Evolutionary conservation across 2,113 vertebrate species (phyloP).

Genomic region (Entomyzon cyanotis): DNA sequence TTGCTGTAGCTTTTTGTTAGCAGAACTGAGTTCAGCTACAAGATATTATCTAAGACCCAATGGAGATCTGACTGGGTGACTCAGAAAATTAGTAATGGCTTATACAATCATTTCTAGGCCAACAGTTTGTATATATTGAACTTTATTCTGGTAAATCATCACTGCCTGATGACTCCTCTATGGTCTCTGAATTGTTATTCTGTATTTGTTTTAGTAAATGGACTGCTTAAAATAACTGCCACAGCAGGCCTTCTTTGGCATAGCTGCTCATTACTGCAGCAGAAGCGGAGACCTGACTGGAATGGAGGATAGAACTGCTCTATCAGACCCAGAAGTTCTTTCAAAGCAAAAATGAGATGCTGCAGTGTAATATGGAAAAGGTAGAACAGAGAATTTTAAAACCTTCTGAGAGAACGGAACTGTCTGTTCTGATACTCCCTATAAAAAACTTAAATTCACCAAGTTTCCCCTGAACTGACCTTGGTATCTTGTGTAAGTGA

Average conservation of each 20-base stretch:
- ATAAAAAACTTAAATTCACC: not conserved
- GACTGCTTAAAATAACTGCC: not conserved
- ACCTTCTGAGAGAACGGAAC: not conserved
- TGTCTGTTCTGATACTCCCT: not conserved
- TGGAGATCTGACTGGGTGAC: constrained; percentile 12
- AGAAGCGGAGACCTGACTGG: not conserved
- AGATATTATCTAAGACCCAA: constrained; percentile 33
- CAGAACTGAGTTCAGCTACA: constrained; percentile 36
- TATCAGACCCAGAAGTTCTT: not conserved
- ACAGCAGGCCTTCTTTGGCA: not conserved
- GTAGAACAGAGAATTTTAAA: not conserved
- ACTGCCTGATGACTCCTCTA: not conserved
- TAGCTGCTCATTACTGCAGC: not conserved
- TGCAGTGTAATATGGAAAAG: not conserved
- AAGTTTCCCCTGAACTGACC: not conserved
- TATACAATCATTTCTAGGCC: constrained; percentile 40
- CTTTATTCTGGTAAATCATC: not conserved
- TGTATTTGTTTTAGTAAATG: not conserved
- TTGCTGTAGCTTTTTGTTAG: constrained; percentile 40
- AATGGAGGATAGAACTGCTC: not conserved
- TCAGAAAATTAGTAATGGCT: constrained; percentile 54
- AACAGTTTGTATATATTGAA: not conserved
- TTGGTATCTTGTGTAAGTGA: not conserved
- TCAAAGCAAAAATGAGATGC: not conserved
- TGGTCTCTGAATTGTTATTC: not conserved